Conservation (phyloP, 2,113 vertebrate species). For the Galemys pyrenaicus region DNA sequence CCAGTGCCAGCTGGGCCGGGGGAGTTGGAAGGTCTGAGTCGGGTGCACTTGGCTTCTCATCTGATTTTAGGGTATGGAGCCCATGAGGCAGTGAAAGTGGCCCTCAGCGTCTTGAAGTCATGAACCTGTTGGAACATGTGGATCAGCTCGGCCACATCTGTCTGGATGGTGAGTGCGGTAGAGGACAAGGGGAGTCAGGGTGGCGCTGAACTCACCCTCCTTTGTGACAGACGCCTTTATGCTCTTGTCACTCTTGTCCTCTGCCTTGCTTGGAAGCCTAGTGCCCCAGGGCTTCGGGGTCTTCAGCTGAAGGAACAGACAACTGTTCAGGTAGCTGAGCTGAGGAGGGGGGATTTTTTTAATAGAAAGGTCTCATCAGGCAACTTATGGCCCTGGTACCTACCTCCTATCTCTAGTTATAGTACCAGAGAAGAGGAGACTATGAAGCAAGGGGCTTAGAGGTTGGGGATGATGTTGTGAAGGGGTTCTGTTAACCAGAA, state of each 20-base stretch:
- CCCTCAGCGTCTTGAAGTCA: neutral
- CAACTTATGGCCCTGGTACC: neutral
- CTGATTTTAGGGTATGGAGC: conserved; percentile 12
- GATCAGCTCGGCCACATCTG: conserved; percentile 27
- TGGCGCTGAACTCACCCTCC: too few species aligned
- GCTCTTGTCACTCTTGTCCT: neutral
- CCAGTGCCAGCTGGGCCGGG: neutral
- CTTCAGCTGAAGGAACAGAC: neutral
- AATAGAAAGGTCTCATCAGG: neutral
- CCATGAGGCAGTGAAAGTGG: conserved; percentile 22
- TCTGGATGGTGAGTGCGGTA: conserved; percentile 54
- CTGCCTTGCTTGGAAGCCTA: neutral
- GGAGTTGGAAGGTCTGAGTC: conserved; percentile 46
- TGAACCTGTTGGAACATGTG: conserved; percentile 34
- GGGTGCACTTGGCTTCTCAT: neutral
- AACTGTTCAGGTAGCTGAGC: neutral
- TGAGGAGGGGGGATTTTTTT: neutral
- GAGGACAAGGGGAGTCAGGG: neutral
- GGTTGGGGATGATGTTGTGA: neutral
- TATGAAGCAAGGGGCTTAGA: neutral
- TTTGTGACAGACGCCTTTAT: neutral
- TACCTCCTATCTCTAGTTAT: neutral
- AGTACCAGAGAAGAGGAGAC: neutral
- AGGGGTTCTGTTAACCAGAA: neutral
- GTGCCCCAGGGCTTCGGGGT: neutral